A percentile compares a stretch with the other conserved stretches of the same genome.
Conservation (phyloP, 2,113 vertebrate genomes). For the Coptodon bakossiorum region DNA sequence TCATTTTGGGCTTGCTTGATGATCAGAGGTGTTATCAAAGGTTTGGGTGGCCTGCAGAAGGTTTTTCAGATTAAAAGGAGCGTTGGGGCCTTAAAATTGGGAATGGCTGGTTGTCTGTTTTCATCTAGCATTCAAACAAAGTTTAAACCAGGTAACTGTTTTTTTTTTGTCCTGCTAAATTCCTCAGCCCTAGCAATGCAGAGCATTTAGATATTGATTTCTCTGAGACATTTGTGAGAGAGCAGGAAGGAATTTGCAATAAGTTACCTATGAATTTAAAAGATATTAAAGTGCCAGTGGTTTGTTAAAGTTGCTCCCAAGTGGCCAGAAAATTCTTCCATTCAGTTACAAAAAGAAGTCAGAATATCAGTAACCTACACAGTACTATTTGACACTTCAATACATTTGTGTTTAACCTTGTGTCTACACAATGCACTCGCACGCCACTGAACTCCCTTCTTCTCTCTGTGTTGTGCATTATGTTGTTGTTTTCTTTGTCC, state of each 20-base stretch:
- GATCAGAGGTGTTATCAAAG: not conserved
- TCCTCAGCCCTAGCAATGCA: not conserved
- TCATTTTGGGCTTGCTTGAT: not conserved
- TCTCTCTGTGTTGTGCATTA: not conserved
- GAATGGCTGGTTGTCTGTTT: not conserved
- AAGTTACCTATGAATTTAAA: not conserved
- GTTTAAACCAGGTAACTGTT: not conserved
- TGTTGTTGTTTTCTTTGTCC: not conserved
- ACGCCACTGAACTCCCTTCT: not conserved
- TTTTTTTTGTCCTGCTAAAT: not conserved
- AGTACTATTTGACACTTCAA: not conserved
- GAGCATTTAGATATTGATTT: not conserved
- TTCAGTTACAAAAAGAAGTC: not conserved
- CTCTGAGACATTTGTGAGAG: not conserved
- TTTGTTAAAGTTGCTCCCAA: not conserved
- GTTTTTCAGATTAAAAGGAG: not conserved
- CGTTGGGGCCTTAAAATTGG: not conserved
- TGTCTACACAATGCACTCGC: not conserved
- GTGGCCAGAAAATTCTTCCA: not conserved
- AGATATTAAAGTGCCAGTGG: not conserved
- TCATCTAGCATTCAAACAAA: not conserved
- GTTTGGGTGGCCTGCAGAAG: not conserved
- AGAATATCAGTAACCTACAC: not conserved
- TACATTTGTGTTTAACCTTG: not conserved
- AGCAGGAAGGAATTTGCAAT: accelerated